A percentile compares a stretch with the other conserved stretches of the same genome.
Conservation (phyloP, 2,888 invertebrate species). For the Scaeva pyrastri region DNA sequence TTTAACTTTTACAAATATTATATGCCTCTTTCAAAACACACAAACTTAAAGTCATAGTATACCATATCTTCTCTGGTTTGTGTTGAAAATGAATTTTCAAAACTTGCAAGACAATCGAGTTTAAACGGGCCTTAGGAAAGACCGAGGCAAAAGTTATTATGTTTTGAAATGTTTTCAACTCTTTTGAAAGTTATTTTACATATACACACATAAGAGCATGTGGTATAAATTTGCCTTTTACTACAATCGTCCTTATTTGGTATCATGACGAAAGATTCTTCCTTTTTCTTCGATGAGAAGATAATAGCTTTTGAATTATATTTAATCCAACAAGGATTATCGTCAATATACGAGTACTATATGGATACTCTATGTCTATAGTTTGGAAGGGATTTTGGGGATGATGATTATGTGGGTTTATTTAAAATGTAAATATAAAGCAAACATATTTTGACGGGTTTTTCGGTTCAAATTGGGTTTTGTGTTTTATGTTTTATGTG, state of each 20-base stretch:
- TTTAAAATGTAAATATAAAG: constrained; percentile 60
- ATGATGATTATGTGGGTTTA: constrained; percentile 27
- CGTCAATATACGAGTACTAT: too few relatives aligned
- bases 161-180: constrained; percentile 50
- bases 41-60: constrained; percentile 36
- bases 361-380: too few relatives aligned
- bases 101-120: constrained; percentile 23
- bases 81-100: constrained; percentile 52
- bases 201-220: constrained; percentile 13
- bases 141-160: constrained; percentile 14
- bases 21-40: constrained; percentile 32
- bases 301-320: constrained; percentile 71
- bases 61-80: too few relatives aligned
- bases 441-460: constrained; percentile 21
- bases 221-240: constrained; percentile 43
- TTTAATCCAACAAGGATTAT: constrained; percentile 57
- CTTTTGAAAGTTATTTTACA: constrained; percentile 60
- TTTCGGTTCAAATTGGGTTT: neutral
- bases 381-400: neutral
- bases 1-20: constrained; percentile 3
- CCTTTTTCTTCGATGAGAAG: constrained; percentile 52
- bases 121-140: neutral
- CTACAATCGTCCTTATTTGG: too few relatives aligned
- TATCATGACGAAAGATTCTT: constrained; percentile 34
- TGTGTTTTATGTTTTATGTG: neutral